phyloP scores from a whole-genome alignment of 2,113 vertebrate genomes.

The Beaufortia kweichowensis region DNA sequence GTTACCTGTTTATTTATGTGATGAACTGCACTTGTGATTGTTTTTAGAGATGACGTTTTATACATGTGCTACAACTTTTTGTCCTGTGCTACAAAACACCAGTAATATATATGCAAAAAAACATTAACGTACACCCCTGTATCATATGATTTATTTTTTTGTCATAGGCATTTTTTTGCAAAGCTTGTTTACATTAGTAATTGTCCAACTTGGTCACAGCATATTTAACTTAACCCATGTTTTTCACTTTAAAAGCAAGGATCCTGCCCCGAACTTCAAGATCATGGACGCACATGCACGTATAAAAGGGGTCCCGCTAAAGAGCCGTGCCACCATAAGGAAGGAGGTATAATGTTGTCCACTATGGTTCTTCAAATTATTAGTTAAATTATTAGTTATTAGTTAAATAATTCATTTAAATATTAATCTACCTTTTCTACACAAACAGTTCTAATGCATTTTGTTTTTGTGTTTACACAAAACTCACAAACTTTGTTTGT shows the following conservation, averaged over 20 bases:
- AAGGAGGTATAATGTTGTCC: constrained; percentile 68
- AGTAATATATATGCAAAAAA: too few species aligned
- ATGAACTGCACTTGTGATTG: too few species aligned
- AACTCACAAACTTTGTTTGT: constrained; percentile 32
- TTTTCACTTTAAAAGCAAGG: constrained; percentile 53
- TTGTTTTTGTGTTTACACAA: too few species aligned
- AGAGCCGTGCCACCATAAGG: constrained; percentile 78
- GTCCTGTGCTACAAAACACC: too few species aligned
- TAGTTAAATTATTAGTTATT: background rate
- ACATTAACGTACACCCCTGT: too few species aligned
- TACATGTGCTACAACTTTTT: too few species aligned
- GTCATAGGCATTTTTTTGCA: too few species aligned
- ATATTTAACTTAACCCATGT: background rate
- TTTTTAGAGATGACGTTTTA: too few species aligned
- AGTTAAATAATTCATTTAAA: background rate
- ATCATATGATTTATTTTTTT: too few species aligned
- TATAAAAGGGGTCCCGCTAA: constrained; percentile 74
- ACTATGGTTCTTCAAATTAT: background rate
- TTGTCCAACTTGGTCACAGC: background rate
- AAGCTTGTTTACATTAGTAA: background rate
- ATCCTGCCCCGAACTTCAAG: constrained; percentile 44
- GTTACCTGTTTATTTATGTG: too few species aligned
- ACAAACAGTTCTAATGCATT: constrained; percentile 7
- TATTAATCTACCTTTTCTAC: constrained; percentile 15
- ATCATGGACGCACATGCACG: constrained; percentile 81